A percentile compares a stretch with the other conserved stretches of the same genome.
Conservation (phyloP, 2,888 invertebrate species). For the Eupithecia subfuscata region DNA sequence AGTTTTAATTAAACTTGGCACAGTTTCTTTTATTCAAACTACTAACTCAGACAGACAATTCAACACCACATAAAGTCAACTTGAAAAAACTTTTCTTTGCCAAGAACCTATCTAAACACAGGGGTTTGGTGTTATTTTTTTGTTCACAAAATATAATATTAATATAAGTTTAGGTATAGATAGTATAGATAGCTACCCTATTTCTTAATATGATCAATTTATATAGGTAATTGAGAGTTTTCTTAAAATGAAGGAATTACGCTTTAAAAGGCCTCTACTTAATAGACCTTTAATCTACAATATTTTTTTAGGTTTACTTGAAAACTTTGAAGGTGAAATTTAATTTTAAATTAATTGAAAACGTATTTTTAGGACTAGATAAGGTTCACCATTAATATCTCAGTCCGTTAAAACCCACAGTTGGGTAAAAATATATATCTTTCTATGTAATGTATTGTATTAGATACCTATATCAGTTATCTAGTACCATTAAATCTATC, state of each 20-base stretch:
- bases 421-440: neutral
- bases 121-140: neutral
- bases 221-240: neutral
- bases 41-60: neutral
- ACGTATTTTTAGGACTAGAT: neutral
- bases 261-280: neutral
- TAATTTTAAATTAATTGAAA: too few species aligned
- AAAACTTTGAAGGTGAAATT: too few species aligned
- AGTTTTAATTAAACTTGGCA: constrained; percentile 1
- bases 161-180: neutral
- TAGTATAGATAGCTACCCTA: neutral
- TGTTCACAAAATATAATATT: neutral
- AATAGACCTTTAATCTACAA: too few species aligned
- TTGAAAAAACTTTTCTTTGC: neutral
- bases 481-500: neutral
- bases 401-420: neutral
- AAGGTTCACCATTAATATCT: neutral
- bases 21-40: neutral
- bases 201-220: neutral
- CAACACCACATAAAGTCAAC: neutral
- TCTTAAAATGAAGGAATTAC: neutral
- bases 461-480: neutral
- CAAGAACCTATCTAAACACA: neutral
- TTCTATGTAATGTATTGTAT: too few species aligned
- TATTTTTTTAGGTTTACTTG: too few species aligned